These are phyloP conservation scores for Falcunculus frontatus DNA, from an alignment of 2,113 vertebrate genomes.

Conservation along the genomic window DNA sequence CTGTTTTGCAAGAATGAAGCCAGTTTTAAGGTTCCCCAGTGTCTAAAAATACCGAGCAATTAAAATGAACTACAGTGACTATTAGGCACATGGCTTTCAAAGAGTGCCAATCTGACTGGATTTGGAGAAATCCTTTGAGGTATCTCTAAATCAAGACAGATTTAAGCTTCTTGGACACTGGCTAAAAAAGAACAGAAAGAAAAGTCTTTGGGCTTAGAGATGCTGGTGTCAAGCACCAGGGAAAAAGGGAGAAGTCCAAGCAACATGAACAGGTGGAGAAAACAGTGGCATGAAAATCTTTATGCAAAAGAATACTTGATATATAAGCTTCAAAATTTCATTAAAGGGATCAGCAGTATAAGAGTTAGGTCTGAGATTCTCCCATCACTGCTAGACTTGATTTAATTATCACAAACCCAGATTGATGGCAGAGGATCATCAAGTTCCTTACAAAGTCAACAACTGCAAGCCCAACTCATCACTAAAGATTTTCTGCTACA, in stretches of 20 bases:
- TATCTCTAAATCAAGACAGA: neutral
- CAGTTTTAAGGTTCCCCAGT: neutral
- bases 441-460: neutral
- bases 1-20: neutral
- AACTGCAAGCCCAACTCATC: neutral
- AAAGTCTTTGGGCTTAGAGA: neutral
- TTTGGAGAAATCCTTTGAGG: neutral
- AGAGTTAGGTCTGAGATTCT: neutral
- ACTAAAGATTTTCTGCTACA: neutral
- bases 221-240: neutral
- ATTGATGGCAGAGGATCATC: neutral
- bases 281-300: neutral
- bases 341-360: neutral
- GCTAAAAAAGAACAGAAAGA: neutral
- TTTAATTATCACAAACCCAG: neutral
- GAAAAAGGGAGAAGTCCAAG: neutral
- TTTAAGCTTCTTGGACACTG: neutral
- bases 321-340: neutral
- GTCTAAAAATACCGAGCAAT: neutral
- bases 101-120: neutral
- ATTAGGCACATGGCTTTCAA: neutral
- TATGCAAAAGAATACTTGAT: neutral
- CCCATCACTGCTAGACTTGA: neutral
- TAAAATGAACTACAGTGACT: neutral
- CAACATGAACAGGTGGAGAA: neutral